Evolutionary conservation across 92 coral and sea anemone genomes (phyloP).

Genomic region (Pocillopora grandis): DNA sequence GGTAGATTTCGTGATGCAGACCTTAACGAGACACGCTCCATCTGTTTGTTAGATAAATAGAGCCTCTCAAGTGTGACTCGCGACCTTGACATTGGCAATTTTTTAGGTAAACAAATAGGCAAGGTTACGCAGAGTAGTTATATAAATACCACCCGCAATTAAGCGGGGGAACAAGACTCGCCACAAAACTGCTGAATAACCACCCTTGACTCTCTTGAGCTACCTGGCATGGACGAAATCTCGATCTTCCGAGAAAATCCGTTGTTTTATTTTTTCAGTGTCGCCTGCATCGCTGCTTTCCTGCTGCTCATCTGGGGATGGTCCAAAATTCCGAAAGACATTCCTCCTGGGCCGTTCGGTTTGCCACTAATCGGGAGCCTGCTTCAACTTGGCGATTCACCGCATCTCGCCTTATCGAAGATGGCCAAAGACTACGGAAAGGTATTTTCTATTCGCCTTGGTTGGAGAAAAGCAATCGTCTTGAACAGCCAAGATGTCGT

Average conservation of each 20-base stretch:
- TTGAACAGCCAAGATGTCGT: conserved; percentile 64
- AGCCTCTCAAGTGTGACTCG: conserved; percentile 45
- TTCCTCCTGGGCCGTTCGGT: conserved; percentile 84
- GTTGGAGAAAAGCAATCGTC: conserved; percentile 74
- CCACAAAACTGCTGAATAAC: neutral
- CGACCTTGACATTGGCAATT: conserved; percentile 52
- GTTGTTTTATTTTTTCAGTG: neutral
- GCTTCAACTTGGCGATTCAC: conserved; percentile 73
- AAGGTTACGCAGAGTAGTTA: conserved; percentile 32
- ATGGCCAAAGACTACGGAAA: conserved; percentile 80
- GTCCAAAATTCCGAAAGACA: conserved; percentile 18
- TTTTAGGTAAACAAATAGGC: conserved; percentile 29
- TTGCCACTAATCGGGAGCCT: conserved; percentile 90
- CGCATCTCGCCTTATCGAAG: conserved; percentile 70
- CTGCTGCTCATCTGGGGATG: conserved; percentile 11
- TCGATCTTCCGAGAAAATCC: conserved; percentile 17
- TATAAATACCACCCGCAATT: conserved; percentile 32
- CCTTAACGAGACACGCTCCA: conserved; percentile 23
- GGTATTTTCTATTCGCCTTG: conserved; percentile 71
- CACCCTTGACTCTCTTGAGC: neutral
- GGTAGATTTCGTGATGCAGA: conserved; percentile 23
- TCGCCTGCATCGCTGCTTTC: neutral
- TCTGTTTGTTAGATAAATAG: conserved; percentile 41
- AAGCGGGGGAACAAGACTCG: conserved; percentile 1
- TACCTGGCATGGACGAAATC: conserved; percentile 16